A percentile compares a stretch with the other conserved stretches of the same genome.
Conservation (phyloP, 2,888 invertebrate species). For the Plagiodera versicolora region DNA sequence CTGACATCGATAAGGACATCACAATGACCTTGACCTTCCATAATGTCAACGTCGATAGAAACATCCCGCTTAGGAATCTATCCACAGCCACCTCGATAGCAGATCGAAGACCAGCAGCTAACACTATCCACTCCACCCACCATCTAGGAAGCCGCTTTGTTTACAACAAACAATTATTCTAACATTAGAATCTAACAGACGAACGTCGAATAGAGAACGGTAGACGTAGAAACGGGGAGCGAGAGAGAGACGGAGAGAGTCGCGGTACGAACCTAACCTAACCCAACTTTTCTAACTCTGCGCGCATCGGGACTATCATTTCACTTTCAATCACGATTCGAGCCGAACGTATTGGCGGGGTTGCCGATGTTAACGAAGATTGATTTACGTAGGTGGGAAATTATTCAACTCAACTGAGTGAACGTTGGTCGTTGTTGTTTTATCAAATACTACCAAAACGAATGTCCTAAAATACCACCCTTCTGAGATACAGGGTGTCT, state of each 20-base stretch:
- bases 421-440: too few relatives aligned
- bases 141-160: conserved; percentile 44
- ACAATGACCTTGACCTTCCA: too few relatives aligned
- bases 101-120: conserved; percentile 11
- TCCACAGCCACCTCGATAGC: conserved; percentile 1
- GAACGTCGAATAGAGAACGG: background rate
- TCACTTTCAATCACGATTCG: conserved; percentile 37
- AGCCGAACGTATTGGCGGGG: conserved; percentile 41
- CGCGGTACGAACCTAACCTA: conserved; percentile 50
- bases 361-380: too few relatives aligned
- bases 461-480: too few relatives aligned
- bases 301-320: conserved; percentile 39
- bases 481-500: too few relatives aligned
- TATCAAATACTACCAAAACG: too few relatives aligned
- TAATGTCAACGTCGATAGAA: background rate
- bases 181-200: conserved; percentile 38
- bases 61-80: background rate
- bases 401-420: too few relatives aligned
- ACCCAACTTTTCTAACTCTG: conserved; percentile 43
- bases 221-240: background rate
- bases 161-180: conserved; percentile 41
- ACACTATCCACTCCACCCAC: conserved; percentile 32
- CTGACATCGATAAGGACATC: too few relatives aligned
- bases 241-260: conserved; percentile 29
- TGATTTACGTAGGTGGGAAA: too few relatives aligned